A percentile compares a stretch with the other conserved stretches of the same genome.
Evolutionary conservation across 2,797 vertebrate species (phyloP).

Genomic region (Aythya fuligula): DNA sequence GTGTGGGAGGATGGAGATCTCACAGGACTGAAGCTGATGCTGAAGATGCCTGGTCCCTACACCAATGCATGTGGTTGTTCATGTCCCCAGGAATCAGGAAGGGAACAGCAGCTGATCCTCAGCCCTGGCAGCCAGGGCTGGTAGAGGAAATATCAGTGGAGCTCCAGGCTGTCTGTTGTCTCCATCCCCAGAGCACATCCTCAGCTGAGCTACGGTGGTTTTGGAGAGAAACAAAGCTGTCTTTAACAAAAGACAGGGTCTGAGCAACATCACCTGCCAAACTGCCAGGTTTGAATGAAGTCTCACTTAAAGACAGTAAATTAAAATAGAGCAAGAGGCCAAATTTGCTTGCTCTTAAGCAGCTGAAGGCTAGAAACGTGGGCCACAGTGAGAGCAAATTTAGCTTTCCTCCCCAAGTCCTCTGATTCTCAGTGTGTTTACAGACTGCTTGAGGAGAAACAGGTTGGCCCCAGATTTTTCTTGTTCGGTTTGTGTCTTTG

Average conservation of each 20-base stretch:
- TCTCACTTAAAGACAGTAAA: neutral
- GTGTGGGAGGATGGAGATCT: neutral
- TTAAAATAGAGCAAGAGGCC: neutral
- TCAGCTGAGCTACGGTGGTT: neutral
- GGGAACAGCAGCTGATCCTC: neutral
- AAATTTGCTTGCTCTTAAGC: neutral
- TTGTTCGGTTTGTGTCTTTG: constrained; percentile 45
- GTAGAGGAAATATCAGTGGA: neutral
- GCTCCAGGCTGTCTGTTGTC: neutral
- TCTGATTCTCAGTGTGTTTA: constrained; percentile 4
- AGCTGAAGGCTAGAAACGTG: neutral
- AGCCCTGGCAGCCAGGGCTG: accelerated
- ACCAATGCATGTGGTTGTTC: accelerated
- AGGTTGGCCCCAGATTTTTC: constrained; percentile 52
- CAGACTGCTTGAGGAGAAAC: constrained; percentile 32
- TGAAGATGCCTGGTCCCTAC: neutral
- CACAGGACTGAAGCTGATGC: neutral
- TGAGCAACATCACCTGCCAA: neutral
- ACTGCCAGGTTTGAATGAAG: neutral
- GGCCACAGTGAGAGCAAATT: neutral
- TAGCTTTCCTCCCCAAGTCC: neutral
- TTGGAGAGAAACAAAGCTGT: neutral
- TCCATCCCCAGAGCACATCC: neutral
- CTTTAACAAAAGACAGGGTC: neutral
- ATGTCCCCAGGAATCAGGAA: neutral